Conservation (phyloP, 2,113 vertebrate genomes). For the Falco punctatus region DNA sequence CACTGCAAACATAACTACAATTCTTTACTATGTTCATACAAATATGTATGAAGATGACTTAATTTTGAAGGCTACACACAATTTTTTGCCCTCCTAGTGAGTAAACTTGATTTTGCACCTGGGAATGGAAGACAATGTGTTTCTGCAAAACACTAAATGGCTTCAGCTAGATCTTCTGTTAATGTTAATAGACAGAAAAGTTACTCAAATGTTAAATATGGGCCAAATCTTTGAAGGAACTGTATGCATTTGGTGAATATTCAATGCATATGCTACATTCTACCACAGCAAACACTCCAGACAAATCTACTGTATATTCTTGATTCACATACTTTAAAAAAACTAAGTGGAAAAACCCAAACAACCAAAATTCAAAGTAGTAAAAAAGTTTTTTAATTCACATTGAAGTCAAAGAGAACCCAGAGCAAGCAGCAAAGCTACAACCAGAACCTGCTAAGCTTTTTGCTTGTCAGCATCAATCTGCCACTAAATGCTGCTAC, state of each 20-base stretch:
- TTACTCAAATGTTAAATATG: background rate
- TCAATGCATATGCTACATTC: background rate
- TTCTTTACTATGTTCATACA: background rate
- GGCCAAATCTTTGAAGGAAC: background rate
- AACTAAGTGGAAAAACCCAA: background rate
- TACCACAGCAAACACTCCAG: background rate
- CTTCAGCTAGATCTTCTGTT: background rate
- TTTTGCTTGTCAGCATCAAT: background rate
- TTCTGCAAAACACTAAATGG: background rate
- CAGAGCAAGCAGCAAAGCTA: background rate
- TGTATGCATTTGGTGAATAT: background rate
- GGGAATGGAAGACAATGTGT: background rate
- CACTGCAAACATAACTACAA: background rate
- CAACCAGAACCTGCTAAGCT: background rate
- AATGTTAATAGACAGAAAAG: background rate
- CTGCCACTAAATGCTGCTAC: background rate
- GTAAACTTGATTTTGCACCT: background rate
- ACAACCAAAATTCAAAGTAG: background rate
- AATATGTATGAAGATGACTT: background rate
- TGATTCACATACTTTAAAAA: background rate
- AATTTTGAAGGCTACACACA: background rate
- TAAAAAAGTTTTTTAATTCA: background rate
- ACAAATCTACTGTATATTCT: background rate
- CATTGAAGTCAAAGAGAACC: background rate
- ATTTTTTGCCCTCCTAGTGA: background rate